Evolutionary conservation across 2,888 invertebrate species (phyloP), one percentile per base, ranked within the genome.

Genomic region (Lymantria dispar): DNA sequence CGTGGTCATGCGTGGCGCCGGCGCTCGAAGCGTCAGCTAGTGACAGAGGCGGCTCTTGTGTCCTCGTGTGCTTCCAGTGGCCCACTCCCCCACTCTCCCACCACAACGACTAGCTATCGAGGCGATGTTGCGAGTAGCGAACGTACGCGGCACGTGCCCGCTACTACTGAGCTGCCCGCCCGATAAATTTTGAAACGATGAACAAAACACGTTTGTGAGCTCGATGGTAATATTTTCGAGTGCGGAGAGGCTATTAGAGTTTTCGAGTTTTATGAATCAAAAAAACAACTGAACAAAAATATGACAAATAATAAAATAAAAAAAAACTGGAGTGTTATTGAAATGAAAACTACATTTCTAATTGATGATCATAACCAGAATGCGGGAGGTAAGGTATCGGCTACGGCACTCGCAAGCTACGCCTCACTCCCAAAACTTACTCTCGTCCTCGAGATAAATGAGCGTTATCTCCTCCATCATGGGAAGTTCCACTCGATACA

Each of bases 401-500:
- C 92, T 91, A 91, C 91, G 83, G 91, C 94, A 93, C 91, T 92
- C 93, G 93, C 94, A 93, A 93, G 93, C 93, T 93, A 93, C 91
- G 88, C 92, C 91, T 89, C 91, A 89, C 91, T 91, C 91, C 92
- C 91, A 87, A 84, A 88, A 93, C 94, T 94, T 94, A 94, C 94
- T 92, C 92, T 94, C 94, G 95, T 96, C 96, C 95, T 96, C 96
- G 95, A 96, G 95, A 95, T 96, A 96, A 93, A 96, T 96, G 94
- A 96, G 95, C 92, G 96, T 96, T 93, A 96, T 96, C 94, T 96
- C 96, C 95, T 96, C 96, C 96, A 96, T 96, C 95, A 96, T 95
- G 92, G 96, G 96, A 93, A 96, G 95, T 94, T 96, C 96, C 95
- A 96, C 96, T 93, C 96, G 96, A 94, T 95, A 96, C 95, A 96